Base-by-base conservation (phyloP, 2,797 vertebrate genomes). In the Chaetodon trifasciatus region DNA sequence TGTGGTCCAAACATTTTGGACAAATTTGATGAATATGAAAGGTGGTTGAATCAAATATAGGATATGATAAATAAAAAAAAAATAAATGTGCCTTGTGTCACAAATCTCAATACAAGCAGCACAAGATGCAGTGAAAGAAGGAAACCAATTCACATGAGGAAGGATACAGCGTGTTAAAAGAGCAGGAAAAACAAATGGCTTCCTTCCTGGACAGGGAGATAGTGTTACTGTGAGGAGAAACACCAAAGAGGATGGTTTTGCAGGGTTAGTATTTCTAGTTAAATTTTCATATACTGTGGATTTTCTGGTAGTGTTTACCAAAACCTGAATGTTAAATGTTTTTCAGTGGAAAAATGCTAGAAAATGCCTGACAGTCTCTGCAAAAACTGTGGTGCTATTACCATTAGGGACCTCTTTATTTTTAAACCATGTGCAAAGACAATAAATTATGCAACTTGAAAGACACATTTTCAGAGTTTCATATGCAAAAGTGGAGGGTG, bases 381-480 rank as follows among this genome's bases (percentile, higher is more conserved):
- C n/a, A 21, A 12, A 53, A 52, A 42, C n/a, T 53, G n/a, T 39
- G 16, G 16, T 15, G n/a, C 39, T 21, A 32, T 58, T n/a, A 67
- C 3, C 52, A 32, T 17, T 50, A 61, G 13, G 19, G 6, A 17
- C 16, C 44, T 35, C 0, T 65, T 46, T 17, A 55, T 23, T 55
- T 46, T 32, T 15, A 35, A 39, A 15, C 28, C 8, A 52, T 52
- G 6, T 46, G 2, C 10, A 55, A 35, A 50, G 8, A 61, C 19
- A n/a, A 56, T 9, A 32, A 53, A 52, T 47, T 63, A 57, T 64
- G 50, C 60, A 77, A 57, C 16, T 16, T n/a, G 62, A 7, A 39
- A 24, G 21, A 73, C n/a, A 62, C 12, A 42, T 7, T 53, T 21
- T 44, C 35, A 61, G 11, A 50, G 12, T 17, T 44, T 15, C 16